These are phyloP conservation scores for Apodemus speciosus DNA, from an alignment of 2,113 vertebrate species.

Conservation along the genomic window DNA sequence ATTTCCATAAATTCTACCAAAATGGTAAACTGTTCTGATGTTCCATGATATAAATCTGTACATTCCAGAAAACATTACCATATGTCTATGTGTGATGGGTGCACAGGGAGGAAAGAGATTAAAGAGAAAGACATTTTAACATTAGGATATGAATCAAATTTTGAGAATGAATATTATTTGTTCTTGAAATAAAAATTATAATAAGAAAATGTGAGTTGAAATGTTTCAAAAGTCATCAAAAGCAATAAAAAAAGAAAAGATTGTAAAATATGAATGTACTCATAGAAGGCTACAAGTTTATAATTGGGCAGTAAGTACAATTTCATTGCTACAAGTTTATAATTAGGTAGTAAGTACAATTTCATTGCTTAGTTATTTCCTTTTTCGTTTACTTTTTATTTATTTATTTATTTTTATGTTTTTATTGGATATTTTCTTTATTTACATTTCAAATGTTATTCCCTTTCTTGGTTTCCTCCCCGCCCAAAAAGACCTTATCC, in stretches of 20 bases:
- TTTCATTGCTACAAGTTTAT: background rate
- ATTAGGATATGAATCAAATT: background rate
- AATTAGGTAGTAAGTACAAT: background rate
- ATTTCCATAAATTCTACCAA: background rate
- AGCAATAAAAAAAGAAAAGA: background rate
- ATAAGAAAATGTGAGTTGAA: background rate
- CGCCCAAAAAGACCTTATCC: too few species aligned
- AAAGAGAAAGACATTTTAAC: constrained; percentile 1
- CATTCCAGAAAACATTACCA: background rate
- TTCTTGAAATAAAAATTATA: constrained; percentile 11
- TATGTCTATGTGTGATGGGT: background rate
- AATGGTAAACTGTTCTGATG: background rate
- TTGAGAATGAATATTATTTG: background rate
- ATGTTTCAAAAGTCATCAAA: constrained; percentile 22
- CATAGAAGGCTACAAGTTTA: background rate
- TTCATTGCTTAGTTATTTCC: background rate
- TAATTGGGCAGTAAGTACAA: background rate
- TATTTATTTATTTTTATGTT: too few species aligned
- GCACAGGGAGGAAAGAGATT: background rate
- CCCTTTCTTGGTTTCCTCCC: too few species aligned
- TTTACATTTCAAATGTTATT: too few species aligned
- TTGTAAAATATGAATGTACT: background rate
- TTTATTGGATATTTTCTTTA: too few species aligned
- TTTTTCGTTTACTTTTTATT: too few species aligned
- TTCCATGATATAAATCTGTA: background rate